Evolutionary conservation across 2,888 invertebrate genomes (phyloP).

Genomic region (Amitus sp.): DNA sequence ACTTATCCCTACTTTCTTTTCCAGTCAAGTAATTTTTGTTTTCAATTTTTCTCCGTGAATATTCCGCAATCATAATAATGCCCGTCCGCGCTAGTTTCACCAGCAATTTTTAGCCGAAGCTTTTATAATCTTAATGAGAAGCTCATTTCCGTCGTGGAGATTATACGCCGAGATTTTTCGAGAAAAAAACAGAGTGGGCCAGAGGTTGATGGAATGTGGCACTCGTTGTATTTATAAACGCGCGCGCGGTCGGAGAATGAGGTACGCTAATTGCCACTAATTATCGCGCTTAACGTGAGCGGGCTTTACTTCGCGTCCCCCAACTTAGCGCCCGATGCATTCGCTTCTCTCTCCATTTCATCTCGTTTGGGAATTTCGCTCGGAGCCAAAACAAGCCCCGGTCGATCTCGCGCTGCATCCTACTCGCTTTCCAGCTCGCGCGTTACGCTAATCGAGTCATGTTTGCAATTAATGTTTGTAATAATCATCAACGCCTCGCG

Average conservation of each 20-base stretch:
- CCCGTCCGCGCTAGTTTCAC: too few species aligned
- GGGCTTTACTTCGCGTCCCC: slow-evolving; percentile 40
- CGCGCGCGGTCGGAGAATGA: slow-evolving; percentile 45
- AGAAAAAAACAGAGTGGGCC: too few species aligned
- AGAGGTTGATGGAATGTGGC: too few species aligned
- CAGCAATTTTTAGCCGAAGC: too few species aligned
- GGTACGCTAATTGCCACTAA: slow-evolving; percentile 59
- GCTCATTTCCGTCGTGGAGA: too few species aligned
- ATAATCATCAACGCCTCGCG: slow-evolving; percentile 60
- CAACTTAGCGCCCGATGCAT: slow-evolving; percentile 28
- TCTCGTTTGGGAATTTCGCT: slow-evolving; percentile 34
- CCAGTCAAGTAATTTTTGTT: too few species aligned
- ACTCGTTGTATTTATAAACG: neutral
- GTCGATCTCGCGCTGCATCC: slow-evolving; percentile 30
- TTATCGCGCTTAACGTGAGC: slow-evolving; percentile 60
- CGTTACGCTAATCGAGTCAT: slow-evolving; percentile 62
- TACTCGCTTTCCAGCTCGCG: slow-evolving; percentile 37
- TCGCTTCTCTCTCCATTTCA: slow-evolving; percentile 16
- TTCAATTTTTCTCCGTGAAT: too few species aligned
- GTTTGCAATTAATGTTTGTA: slow-evolving; percentile 63
- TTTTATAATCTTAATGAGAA: too few species aligned
- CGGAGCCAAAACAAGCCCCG: slow-evolving; percentile 34
- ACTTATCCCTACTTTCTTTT: too few species aligned
- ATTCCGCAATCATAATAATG: too few species aligned
- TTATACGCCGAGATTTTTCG: too few species aligned